phyloP scores from a whole-genome alignment of 2,888 invertebrate species.

The Trachelus stipa region DNA sequence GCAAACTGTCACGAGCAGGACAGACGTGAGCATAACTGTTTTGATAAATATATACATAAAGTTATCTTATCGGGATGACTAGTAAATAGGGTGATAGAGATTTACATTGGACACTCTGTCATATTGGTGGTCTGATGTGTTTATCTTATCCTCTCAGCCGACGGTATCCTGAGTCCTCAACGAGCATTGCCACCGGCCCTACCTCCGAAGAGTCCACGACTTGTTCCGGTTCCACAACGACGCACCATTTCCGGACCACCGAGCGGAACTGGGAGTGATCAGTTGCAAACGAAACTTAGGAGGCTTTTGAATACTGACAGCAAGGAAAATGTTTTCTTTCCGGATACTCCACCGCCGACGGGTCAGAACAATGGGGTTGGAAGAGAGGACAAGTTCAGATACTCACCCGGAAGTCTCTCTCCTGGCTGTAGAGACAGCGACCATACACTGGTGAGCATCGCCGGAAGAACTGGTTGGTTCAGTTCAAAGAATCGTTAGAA shows the following conservation, averaged over 20 bases:
- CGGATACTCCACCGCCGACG: constrained; percentile 58
- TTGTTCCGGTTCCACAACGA: constrained; percentile 64
- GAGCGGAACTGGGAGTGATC: constrained; percentile 69
- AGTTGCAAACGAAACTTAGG: constrained; percentile 82
- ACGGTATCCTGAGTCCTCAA: constrained; percentile 57
- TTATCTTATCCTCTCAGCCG: constrained; percentile 34
- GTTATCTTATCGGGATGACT: too few species aligned
- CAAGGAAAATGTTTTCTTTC: constrained; percentile 76
- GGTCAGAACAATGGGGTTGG: constrained; percentile 31
- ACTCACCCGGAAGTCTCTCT: constrained; percentile 56
- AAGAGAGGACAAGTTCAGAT: constrained; percentile 58
- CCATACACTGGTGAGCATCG: constrained; percentile 33
- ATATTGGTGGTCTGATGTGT: neutral
- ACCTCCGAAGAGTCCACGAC: constrained; percentile 70
- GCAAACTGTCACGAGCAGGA: constrained; percentile 63
- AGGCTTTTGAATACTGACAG: constrained; percentile 81
- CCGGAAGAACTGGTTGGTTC: too few species aligned
- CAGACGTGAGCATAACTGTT: constrained; percentile 51
- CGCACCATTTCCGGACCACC: constrained; percentile 59
- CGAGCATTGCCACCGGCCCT: constrained; percentile 62
- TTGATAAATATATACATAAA: too few species aligned
- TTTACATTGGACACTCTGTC: neutral
- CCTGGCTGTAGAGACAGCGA: constrained; percentile 57
- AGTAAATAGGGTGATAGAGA: neutral
- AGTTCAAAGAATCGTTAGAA: too few species aligned